These are phyloP conservation scores for Eledone cirrhosa DNA, from an alignment of 2,888 invertebrate genomes.

Conservation along the genomic window DNA sequence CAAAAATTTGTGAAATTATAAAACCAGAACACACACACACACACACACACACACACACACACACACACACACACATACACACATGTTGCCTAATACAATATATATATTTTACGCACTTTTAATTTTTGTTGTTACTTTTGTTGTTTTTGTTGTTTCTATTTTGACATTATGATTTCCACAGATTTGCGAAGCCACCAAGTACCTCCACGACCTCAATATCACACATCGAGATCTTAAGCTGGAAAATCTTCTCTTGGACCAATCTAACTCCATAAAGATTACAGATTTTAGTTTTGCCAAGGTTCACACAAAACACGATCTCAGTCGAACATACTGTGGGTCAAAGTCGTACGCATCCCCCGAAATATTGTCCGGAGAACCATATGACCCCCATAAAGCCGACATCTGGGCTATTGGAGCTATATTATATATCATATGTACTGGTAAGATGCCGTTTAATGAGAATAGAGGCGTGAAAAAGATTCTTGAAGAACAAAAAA, in stretches of 20 bases:
- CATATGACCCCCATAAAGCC: slow-evolving; percentile 65
- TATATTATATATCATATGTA: slow-evolving; percentile 62
- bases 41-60: too few relatives aligned
- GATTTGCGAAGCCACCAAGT: slow-evolving; percentile 48
- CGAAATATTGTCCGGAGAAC: slow-evolving; percentile 66
- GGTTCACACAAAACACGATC: slow-evolving; percentile 24
- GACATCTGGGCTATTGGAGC: slow-evolving; percentile 67
- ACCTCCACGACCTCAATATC: neutral
- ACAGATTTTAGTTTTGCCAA: slow-evolving; percentile 89
- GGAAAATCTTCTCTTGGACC: slow-evolving; percentile 64
- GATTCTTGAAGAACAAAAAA: slow-evolving; percentile 44
- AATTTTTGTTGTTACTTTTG: too few relatives aligned
- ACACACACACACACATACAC: too few relatives aligned
- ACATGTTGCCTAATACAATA: too few relatives aligned
- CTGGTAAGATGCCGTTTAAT: slow-evolving; percentile 65
- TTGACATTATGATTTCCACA: neutral
- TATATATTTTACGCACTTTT: too few relatives aligned
- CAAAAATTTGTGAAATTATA: too few relatives aligned
- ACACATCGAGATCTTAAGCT: slow-evolving; percentile 73
- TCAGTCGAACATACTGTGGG: slow-evolving; percentile 67
- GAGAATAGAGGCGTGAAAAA: slow-evolving; percentile 54
- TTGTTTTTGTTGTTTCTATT: too few relatives aligned
- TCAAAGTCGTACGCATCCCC: slow-evolving; percentile 66
- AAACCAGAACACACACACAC: too few relatives aligned
- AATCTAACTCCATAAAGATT: slow-evolving; percentile 78